Conservation (phyloP, 2,797 vertebrate species). For the Garrulus glandarius region DNA sequence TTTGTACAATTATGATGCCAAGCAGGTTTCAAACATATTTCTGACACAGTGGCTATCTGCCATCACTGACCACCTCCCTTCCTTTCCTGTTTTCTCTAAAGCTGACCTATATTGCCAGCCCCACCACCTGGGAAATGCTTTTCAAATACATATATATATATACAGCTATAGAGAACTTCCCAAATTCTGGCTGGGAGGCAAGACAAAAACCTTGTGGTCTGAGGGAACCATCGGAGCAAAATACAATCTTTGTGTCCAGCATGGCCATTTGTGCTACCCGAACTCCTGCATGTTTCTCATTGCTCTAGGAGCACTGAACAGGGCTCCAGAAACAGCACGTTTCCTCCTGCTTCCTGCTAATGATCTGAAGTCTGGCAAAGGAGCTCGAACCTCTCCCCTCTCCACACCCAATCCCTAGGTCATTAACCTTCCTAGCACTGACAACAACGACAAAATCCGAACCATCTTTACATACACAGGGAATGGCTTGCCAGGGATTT, state of each 20-base stretch:
- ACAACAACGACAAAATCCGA: conserved; percentile 59
- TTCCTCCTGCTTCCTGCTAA: conserved; percentile 43
- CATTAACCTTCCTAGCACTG: conserved; percentile 47
- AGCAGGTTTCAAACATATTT: neutral
- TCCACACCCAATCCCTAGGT: conserved; percentile 71
- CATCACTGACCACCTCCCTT: neutral
- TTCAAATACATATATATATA: neutral
- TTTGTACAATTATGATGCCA: neutral
- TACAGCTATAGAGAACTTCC: neutral
- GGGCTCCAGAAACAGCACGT: conserved; percentile 9
- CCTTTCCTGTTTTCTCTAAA: neutral
- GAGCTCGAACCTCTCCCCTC: conserved; percentile 46
- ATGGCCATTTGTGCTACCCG: neutral
- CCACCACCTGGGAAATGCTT: neutral
- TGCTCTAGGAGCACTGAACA: neutral
- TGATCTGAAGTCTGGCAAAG: conserved; percentile 54
- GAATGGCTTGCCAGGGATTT: conserved; percentile 28
- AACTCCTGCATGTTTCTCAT: neutral
- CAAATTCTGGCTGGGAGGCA: neutral
- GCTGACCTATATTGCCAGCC: neutral
- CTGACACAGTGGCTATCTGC: neutral
- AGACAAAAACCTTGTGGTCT: neutral
- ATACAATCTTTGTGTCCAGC: neutral
- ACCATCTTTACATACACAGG: conserved; percentile 12
- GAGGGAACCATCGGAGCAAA: neutral